These are phyloP conservation scores for Hypena proboscidalis DNA, from an alignment of 2,888 invertebrate species.

Conservation along the genomic window DNA sequence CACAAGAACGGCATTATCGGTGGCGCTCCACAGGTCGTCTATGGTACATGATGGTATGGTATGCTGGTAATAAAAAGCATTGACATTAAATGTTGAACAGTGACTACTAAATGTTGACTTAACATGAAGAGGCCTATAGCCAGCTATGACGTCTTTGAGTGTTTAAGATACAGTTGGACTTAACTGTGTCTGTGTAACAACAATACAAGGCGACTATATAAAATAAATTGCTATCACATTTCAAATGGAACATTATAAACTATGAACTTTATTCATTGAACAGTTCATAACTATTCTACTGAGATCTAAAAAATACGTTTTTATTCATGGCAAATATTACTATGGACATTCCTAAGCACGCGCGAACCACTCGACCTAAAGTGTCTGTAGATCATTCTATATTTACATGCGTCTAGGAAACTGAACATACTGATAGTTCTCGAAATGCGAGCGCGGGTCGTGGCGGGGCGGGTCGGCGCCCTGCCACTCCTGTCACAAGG, in stretches of 20 bases:
- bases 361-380: conserved; percentile 12
- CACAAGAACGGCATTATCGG: too few relatives aligned
- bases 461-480: conserved; percentile 49
- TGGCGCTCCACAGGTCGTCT: too few relatives aligned
- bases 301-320: conserved; percentile 74
- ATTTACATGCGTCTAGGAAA: conserved; percentile 9
- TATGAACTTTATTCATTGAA: conserved; percentile 45
- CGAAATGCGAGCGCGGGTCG: conserved; percentile 30
- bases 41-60: too few relatives aligned
- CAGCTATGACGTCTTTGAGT: neutral
- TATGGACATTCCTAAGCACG: conserved; percentile 5
- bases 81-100: too few relatives aligned
- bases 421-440: conserved; percentile 3
- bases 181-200: conserved; percentile 22
- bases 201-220: conserved; percentile 15
- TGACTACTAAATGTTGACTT: too few relatives aligned
- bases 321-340: conserved; percentile 67
- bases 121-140: too few relatives aligned
- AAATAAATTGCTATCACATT: conserved; percentile 57
- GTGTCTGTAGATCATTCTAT: conserved; percentile 8
- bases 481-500: conserved; percentile 76
- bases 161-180: too few relatives aligned
- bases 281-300: conserved; percentile 68
- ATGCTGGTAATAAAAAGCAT: too few relatives aligned
- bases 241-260: conserved; percentile 34